phyloP scores from a whole-genome alignment of 2,797 vertebrate species.

The Anisognathus igniventris region DNA sequence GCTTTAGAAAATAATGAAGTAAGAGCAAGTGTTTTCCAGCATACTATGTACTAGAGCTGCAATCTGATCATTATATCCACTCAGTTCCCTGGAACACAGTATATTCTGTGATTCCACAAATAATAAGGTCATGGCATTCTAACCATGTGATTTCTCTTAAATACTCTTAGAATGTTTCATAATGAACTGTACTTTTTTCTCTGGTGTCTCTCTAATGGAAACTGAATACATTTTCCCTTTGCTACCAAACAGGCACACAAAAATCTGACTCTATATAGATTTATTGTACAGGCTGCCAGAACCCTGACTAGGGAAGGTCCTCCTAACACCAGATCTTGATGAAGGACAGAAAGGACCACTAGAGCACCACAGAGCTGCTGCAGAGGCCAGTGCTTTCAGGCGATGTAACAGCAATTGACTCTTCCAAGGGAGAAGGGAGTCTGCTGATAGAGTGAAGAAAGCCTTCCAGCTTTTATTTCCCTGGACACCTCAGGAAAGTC shows the following conservation, averaged over 20 bases:
- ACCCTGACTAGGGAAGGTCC: background rate
- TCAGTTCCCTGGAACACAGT: background rate
- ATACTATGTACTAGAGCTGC: background rate
- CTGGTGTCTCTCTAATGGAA: background rate
- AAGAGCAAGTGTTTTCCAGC: background rate
- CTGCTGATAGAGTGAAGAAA: background rate
- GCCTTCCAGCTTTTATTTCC: background rate
- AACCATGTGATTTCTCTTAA: background rate
- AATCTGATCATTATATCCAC: background rate
- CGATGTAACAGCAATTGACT: background rate
- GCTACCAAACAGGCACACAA: background rate
- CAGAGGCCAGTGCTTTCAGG: background rate
- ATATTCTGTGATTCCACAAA: background rate
- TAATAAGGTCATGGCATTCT: background rate
- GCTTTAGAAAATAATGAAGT: background rate
- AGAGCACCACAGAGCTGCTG: background rate
- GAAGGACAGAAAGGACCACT: background rate
- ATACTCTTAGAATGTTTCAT: background rate
- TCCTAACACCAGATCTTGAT: accelerated
- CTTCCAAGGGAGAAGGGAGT: background rate
- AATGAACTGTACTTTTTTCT: background rate
- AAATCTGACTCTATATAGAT: background rate
- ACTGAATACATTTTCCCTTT: background rate
- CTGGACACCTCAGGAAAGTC: background rate
- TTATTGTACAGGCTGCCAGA: background rate